A percentile compares a stretch with the other conserved stretches of the same genome.
These are phyloP conservation scores for Leptinotarsa texana DNA, from an alignment of 1,140 invertebrate genomes.

Conservation along the genomic window DNA sequence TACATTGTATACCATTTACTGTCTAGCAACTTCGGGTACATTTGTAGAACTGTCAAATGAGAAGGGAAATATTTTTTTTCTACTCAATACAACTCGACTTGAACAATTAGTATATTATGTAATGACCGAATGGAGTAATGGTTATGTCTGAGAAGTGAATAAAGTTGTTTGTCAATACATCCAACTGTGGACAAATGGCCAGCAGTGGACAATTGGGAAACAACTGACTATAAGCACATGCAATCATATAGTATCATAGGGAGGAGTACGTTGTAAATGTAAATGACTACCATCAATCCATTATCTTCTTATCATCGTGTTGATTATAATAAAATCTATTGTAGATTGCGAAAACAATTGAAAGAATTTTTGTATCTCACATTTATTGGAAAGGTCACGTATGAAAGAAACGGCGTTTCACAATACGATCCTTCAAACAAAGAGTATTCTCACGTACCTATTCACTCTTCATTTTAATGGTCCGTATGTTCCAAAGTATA, in stretches of 20 bases:
- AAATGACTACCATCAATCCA: not conserved
- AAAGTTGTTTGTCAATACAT: too few species aligned
- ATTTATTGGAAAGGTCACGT: slow-evolving; percentile 6
- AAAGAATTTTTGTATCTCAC: slow-evolving; percentile 3
- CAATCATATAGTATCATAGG: not conserved
- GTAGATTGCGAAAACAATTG: slow-evolving; percentile 2
- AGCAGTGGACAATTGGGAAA: too few species aligned
- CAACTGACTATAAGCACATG: not conserved
- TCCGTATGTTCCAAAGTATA: not conserved
- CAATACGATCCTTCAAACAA: slow-evolving; percentile 4
- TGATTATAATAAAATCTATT: not conserved
- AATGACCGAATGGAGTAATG: too few species aligned
- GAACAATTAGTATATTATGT: too few species aligned
- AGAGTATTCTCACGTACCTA: slow-evolving; percentile 5
- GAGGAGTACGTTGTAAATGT: not conserved
- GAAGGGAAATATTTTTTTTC: too few species aligned
- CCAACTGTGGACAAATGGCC: too few species aligned
- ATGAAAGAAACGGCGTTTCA: not conserved
- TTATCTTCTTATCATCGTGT: not conserved
- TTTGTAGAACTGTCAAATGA: too few species aligned
- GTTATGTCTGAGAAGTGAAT: too few species aligned
- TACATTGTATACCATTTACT: too few species aligned
- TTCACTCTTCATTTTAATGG: slow-evolving; percentile 8
- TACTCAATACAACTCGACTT: too few species aligned
- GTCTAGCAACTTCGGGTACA: too few species aligned